Evolutionary conservation across 1,140 invertebrate species (phyloP).

Genomic region (Eriocheir sinensis): DNA sequence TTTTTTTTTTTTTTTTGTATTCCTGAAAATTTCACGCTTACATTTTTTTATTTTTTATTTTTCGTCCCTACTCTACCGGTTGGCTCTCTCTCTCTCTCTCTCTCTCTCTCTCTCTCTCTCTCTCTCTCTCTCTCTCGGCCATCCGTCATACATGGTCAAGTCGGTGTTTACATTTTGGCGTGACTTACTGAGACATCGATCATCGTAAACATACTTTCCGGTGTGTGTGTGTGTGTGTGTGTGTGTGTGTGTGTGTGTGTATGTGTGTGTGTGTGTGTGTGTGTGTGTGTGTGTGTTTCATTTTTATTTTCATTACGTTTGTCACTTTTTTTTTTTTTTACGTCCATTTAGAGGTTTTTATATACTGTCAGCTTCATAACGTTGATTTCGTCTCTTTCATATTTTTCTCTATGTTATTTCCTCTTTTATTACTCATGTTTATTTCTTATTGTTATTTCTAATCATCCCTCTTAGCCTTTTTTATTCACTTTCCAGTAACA

Average conservation of each 20-base stretch:
- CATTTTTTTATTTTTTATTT: too few relatives aligned
- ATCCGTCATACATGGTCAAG: not conserved
- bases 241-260: too few relatives aligned
- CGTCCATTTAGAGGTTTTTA: not conserved
- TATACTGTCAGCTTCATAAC: too few relatives aligned
- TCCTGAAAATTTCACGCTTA: too few relatives aligned
- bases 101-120: constrained; percentile 44
- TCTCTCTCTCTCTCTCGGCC: constrained; percentile 19
- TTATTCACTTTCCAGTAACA: too few relatives aligned
- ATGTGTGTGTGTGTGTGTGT: not conserved
- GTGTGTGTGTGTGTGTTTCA: too few relatives aligned
- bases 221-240: too few relatives aligned
- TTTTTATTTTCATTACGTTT: too few relatives aligned
- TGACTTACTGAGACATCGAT: not conserved
- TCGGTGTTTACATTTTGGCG: not conserved
- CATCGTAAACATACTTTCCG: not conserved
- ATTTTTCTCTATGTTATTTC: not conserved
- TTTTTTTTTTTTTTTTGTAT: too few relatives aligned
- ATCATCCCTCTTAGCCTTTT: too few relatives aligned
- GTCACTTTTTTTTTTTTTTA: not conserved
- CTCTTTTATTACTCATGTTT: not conserved
- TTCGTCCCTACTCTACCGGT: too few relatives aligned
- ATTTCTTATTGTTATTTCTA: not conserved
- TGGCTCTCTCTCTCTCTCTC: constrained; percentile 43
- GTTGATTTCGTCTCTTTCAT: not conserved